These are phyloP conservation scores for Odontophorus gujanensis DNA, from an alignment of 2,113 vertebrate genomes.

Conservation along the genomic window DNA sequence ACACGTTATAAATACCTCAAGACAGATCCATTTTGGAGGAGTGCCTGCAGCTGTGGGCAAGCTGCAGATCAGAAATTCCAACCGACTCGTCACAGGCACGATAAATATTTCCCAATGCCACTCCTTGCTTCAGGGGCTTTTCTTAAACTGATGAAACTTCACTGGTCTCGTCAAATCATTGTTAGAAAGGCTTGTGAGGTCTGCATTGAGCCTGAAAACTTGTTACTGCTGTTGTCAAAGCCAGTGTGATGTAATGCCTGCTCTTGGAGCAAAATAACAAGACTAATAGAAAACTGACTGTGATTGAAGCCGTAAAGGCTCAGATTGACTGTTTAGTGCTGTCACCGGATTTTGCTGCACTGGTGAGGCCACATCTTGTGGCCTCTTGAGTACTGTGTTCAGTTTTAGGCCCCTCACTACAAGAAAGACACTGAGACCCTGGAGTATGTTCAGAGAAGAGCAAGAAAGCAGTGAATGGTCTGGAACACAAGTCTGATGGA, in stretches of 20 bases:
- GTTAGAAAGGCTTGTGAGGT: background rate
- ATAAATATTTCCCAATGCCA: slow-evolving; percentile 17
- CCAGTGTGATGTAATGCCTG: background rate
- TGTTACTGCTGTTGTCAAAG: background rate
- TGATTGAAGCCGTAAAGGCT: background rate
- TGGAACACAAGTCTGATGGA: no score
- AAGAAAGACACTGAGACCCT: no score
- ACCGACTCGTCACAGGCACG: slow-evolving; percentile 7
- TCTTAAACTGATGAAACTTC: background rate
- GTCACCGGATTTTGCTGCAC: background rate
- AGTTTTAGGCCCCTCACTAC: no score
- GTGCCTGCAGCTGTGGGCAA: slow-evolving; percentile 54
- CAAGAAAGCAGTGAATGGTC: no score
- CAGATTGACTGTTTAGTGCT: background rate
- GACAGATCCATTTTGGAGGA: slow-evolving; percentile 55
- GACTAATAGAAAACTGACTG: fast-evolving
- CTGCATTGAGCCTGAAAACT: background rate
- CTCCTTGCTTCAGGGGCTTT: background rate
- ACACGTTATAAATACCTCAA: slow-evolving; percentile 68
- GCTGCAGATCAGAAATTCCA: slow-evolving; percentile 63
- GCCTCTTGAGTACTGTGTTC: no score
- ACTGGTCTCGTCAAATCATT: background rate
- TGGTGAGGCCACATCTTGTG: no score
- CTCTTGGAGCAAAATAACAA: background rate
- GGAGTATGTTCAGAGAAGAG: no score